Conservation (phyloP, 2,888 invertebrate species). For the Cephus runcator region DNA sequence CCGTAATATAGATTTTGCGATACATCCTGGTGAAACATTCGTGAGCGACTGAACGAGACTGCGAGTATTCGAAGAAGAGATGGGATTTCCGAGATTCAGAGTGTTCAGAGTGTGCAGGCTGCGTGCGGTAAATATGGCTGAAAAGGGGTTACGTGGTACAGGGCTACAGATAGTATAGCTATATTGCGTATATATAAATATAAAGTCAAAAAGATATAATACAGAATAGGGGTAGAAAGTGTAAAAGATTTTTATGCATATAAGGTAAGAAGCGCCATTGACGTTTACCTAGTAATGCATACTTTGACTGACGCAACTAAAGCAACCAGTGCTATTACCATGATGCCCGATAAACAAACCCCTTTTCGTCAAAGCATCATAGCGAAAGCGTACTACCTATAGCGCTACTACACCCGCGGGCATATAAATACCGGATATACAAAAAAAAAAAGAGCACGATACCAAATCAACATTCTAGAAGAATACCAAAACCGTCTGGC, state of each 20-base stretch:
- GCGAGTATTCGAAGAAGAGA: constrained; percentile 28
- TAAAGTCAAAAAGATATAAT: background rate
- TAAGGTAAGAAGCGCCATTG: constrained; percentile 62
- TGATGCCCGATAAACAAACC: constrained; percentile 13
- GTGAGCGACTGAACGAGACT: constrained; percentile 41
- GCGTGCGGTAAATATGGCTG: constrained; percentile 20
- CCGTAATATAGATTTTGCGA: constrained; percentile 62
- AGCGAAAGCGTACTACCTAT: background rate
- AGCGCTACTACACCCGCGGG: constrained; percentile 4
- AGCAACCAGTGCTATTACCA: background rate
- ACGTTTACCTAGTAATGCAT: constrained; percentile 36
- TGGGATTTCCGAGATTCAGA: constrained; percentile 26
- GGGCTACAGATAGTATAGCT: background rate
- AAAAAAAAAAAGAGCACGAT: background rate
- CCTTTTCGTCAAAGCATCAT: background rate
- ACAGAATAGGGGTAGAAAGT: constrained; percentile 11
- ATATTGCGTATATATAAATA: background rate
- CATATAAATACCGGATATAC: background rate
- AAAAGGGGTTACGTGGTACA: constrained; percentile 25
- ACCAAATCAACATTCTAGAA: background rate
- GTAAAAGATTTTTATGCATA: constrained; percentile 57
- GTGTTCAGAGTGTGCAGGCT: constrained; percentile 34
- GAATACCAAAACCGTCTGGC: background rate
- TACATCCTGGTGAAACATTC: constrained; percentile 54
- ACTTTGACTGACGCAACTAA: background rate